Evolutionary conservation across 2,888 invertebrate genomes (phyloP).

Genomic region (Herminia tarsipennalis): DNA sequence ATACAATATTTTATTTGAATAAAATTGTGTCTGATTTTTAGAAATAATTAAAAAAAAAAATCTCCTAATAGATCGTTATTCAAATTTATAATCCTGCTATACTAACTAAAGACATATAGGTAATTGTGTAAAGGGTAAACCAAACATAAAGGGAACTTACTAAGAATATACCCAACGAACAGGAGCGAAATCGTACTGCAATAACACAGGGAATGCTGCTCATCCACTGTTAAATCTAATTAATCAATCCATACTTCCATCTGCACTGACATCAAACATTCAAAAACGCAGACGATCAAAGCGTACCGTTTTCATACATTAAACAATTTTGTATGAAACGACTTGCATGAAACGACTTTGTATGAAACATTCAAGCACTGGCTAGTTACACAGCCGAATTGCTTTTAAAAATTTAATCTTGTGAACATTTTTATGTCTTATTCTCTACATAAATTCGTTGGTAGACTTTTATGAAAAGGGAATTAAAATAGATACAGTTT

Average conservation of each 20-base stretch:
- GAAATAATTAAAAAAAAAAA: too few species aligned
- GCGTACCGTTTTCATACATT: too few species aligned
- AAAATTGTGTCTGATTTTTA: too few species aligned
- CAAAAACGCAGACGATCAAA: too few species aligned
- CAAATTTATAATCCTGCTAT: too few species aligned
- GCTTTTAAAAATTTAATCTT: constrained; percentile 34
- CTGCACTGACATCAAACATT: not conserved
- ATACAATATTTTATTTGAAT: too few species aligned
- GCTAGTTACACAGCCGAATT: constrained; percentile 17
- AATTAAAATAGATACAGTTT: constrained; percentile 43
- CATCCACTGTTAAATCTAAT: not conserved
- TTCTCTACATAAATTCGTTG: constrained; percentile 12
- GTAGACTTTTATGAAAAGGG: constrained; percentile 29
- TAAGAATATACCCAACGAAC: too few species aligned
- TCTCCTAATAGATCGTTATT: too few species aligned
- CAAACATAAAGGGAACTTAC: too few species aligned
- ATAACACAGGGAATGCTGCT: not conserved
- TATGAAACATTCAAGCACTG: not conserved
- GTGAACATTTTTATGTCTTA: constrained; percentile 21
- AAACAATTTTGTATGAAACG: constrained; percentile 4
- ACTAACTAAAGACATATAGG: too few species aligned
- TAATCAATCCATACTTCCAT: not conserved
- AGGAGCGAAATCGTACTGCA: too few species aligned
- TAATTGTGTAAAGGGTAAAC: too few species aligned
- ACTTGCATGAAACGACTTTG: constrained; percentile 12